Base-by-base conservation (phyloP, 2,888 invertebrate species). In the Hyposoter didymator region DNA sequence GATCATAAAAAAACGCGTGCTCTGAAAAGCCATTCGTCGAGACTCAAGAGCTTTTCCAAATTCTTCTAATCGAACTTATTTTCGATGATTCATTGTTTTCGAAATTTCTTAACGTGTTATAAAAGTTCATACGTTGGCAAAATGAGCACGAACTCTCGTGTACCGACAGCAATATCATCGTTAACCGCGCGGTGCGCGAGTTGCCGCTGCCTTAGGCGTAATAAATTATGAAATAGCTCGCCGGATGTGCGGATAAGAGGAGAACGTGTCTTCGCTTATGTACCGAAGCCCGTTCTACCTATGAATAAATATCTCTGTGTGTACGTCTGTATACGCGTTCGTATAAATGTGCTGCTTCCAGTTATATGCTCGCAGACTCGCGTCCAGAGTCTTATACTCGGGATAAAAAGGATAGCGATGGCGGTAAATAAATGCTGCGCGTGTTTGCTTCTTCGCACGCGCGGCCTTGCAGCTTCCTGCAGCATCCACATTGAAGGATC, bases 221-320 rank as follows among this genome's bases (percentile, higher is more conserved):
- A 80, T 86, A 86, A 86, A 84, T 86, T 84, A 81, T 66, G 80
- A 78, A 84, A 84, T 62, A 73, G 80, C 78, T 78, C 74, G 64
- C 82, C 78, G 82, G 81, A 84, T 82, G 73, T 62, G 32, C 74
- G 84, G 81, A 82, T 82, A 78, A 82, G 74, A 78, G 78, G 69
- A 45, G 73, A 81, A 66, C 66, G 67, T 72, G 81, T 67, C 52
- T 22, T 28, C 49, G 22, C 59, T 59, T 73, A 49, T 67, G 52
- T 43, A 49, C 70, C 62, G 43, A 78, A 73, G 45, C 45, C 52
- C 55, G 69, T 78, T 35, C 67, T 59, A 84, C 76, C 66, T 70
- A 70, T 72, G 55, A 67, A 43, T 70, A 62, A 70, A 59, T 52
- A 19, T 22, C 22, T 22, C 22, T 4, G 35, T 10, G 22, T 4